A percentile compares a stretch with the other conserved stretches of the same genome.
Evolutionary conservation across 2,888 invertebrate genomes (phyloP).

Genomic region (Poecilobothrus nobilitatus): DNA sequence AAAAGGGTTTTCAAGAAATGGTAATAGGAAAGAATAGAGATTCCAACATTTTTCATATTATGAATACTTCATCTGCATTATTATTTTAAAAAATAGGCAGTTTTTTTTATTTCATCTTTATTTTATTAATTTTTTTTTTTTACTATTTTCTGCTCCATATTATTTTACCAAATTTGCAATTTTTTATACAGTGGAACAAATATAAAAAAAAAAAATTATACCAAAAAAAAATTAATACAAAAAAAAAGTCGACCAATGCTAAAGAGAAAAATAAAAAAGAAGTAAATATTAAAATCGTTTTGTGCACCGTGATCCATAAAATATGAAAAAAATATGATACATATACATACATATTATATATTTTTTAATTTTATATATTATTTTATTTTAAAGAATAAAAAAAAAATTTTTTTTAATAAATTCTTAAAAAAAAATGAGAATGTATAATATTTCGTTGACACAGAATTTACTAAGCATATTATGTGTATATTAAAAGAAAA

Average conservation of each 20-base stretch:
- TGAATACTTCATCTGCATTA: neutral
- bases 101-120: neutral
- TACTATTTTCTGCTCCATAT: neutral
- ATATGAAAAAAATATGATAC: neutral
- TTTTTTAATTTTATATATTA: neutral
- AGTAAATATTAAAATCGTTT: neutral
- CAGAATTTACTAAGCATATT: too few relatives aligned
- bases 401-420: neutral
- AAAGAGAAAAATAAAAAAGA: neutral
- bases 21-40: too few relatives aligned
- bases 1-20: too few relatives aligned
- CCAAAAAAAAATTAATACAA: too few relatives aligned
- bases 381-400: neutral
- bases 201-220: too few relatives aligned
- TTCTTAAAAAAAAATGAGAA: too few relatives aligned
- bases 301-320: constrained; percentile 2
- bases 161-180: neutral
- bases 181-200: neutral
- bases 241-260: too few relatives aligned
- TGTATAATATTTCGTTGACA: too few relatives aligned
- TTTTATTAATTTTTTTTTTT: neutral
- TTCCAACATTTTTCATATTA: too few relatives aligned
- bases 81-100: neutral
- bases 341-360: too few relatives aligned
- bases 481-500: too few relatives aligned